Evolutionary conservation across 2,888 invertebrate species (phyloP).

Genomic region (Physocephala rufipes): DNA sequence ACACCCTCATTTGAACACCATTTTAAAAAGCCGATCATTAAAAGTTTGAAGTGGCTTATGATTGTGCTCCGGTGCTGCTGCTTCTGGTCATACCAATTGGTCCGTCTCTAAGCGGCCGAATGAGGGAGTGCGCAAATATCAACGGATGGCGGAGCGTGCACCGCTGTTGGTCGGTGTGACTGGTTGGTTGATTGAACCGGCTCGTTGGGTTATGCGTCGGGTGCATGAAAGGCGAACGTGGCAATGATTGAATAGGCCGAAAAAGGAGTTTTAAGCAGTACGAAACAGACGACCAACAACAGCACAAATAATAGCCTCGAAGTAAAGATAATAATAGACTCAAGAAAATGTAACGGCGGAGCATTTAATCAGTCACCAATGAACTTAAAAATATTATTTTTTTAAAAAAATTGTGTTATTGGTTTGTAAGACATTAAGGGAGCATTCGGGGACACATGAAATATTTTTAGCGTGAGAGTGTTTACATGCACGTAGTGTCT

Average conservation of each 20-base stretch:
- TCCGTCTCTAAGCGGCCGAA: neutral
- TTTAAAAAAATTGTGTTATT: too few species aligned
- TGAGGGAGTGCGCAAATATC: neutral
- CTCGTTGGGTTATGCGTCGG: neutral
- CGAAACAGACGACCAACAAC: neutral
- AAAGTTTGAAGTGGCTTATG: constrained; percentile 43
- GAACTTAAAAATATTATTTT: too few species aligned
- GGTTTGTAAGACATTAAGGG: too few species aligned
- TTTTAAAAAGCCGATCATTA: constrained; percentile 51
- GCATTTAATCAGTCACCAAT: too few species aligned
- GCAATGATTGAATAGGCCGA: constrained; percentile 24
- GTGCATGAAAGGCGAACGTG: constrained; percentile 23
- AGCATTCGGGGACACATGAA: too few species aligned
- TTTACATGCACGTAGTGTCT: too few species aligned
- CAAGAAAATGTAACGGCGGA: too few species aligned
- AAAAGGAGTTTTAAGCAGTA: neutral
- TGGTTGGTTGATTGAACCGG: neutral
- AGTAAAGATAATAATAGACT: too few species aligned
- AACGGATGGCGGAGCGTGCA: neutral
- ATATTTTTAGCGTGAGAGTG: too few species aligned
- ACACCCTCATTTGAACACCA: constrained; percentile 41
- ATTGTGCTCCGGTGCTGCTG: constrained; percentile 10
- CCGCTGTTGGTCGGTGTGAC: constrained; percentile 16
- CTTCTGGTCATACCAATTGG: neutral
- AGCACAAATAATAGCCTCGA: too few species aligned